These are phyloP conservation scores for Strongylocentrotus purpuratus DNA, from an alignment of 35 echinoderm and acorn worm species.

Conservation along the genomic window DNA sequence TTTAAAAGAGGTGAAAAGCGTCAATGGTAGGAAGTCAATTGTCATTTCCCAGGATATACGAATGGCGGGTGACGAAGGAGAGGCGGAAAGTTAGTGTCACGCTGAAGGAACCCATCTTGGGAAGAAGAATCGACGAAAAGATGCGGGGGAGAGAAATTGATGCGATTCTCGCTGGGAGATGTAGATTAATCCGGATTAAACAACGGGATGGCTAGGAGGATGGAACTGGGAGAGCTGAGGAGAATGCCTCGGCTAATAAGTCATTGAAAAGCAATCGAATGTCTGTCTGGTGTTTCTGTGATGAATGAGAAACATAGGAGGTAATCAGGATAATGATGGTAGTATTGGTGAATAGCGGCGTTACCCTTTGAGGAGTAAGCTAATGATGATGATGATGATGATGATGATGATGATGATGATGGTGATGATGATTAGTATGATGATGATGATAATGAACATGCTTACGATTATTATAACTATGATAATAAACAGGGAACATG, in stretches of 20 bases:
- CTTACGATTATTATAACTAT: not conserved
- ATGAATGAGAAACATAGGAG: not conserved
- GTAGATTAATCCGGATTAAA: conserved; percentile 6
- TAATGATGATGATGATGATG: not conserved
- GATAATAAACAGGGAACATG: too few species aligned
- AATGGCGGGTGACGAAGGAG: not conserved
- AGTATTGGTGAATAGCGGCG: not conserved
- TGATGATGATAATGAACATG: not conserved
- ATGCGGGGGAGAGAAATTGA: not conserved
- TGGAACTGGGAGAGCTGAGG: not conserved
- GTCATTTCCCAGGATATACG: not conserved
- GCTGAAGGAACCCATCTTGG: not conserved
- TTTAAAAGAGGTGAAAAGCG: not conserved
- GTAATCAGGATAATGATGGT: not conserved
- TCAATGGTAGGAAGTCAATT: not conserved
- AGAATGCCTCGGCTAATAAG: not conserved
- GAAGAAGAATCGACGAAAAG: not conserved
- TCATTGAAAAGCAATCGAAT: not conserved
- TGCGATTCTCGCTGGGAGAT: conserved; percentile 7
- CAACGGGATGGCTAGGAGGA: not conserved
- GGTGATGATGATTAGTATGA: not conserved
- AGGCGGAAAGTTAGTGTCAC: not conserved
- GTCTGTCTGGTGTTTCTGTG: not conserved
- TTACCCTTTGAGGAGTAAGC: not conserved
- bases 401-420: not conserved